phyloP scores from a whole-genome alignment of 2,888 invertebrate genomes.

The Melanophora roralis region DNA sequence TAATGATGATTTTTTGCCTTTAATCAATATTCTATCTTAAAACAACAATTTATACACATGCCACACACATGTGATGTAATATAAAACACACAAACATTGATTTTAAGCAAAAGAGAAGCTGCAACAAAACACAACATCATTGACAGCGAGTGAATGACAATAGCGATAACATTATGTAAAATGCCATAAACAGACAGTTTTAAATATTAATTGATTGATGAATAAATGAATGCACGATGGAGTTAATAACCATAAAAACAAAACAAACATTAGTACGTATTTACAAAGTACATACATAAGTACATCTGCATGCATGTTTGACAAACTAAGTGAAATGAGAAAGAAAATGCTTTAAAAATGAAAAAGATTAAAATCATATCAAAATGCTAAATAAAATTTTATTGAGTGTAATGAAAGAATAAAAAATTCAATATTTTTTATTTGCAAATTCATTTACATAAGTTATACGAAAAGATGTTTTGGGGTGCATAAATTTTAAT shows the following conservation, averaged over 20 bases:
- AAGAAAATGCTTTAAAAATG: neutral
- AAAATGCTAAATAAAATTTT: neutral
- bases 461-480: no score
- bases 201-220: slow-evolving; percentile 55
- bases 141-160: neutral
- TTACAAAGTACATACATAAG: no score
- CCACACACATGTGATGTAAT: neutral
- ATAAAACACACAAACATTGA: no score
- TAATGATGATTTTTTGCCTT: slow-evolving; percentile 22
- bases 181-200: slow-evolving; percentile 50
- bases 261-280: no score
- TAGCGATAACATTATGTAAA: slow-evolving; percentile 39
- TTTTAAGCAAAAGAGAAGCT: neutral
- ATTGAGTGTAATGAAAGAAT: neutral
- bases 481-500: no score
- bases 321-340: slow-evolving; percentile 16
- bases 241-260: no score
- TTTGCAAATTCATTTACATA: neutral
- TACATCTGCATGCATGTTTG: no score
- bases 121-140: neutral
- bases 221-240: neutral
- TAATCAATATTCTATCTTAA: slow-evolving; percentile 2
- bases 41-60: neutral
- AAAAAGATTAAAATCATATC: neutral
- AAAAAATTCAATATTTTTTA: neutral